Evolutionary conservation across 1,140 invertebrate species (phyloP).

Genomic region (Thaumatotibia leucotreta): DNA sequence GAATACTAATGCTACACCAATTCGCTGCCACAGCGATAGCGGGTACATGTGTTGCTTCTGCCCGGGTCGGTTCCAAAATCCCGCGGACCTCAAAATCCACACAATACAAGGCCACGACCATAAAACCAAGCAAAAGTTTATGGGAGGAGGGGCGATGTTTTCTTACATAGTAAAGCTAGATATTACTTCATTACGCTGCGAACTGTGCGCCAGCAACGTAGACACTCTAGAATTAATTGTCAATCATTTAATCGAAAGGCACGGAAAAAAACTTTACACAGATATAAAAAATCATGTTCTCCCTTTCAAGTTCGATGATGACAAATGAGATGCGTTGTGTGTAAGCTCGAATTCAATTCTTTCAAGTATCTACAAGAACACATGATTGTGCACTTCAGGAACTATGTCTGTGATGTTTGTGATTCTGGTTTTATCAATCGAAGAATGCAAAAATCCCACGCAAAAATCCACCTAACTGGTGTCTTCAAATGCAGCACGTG

Average conservation of each 20-base stretch:
- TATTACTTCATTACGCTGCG: slow-evolving; percentile 31
- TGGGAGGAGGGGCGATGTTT: background rate
- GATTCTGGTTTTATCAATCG: slow-evolving; percentile 26
- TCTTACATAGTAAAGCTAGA: slow-evolving; percentile 32
- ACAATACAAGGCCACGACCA: background rate
- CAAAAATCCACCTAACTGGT: slow-evolving; percentile 21
- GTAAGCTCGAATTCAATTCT: slow-evolving; percentile 22
- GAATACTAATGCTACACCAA: slow-evolving; percentile 7
- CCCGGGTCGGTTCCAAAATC: background rate
- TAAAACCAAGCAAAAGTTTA: background rate
- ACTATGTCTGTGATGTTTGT: slow-evolving; percentile 31
- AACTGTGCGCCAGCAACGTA: background rate
- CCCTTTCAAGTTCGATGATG: background rate
- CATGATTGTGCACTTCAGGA: slow-evolving; percentile 32
- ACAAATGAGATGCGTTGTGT: slow-evolving; percentile 23
- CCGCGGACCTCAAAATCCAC: slow-evolving; percentile 2
- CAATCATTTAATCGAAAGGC: background rate
- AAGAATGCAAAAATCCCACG: slow-evolving; percentile 19
- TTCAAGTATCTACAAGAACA: slow-evolving; percentile 35
- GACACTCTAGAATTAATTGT: background rate
- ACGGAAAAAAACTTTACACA: background rate
- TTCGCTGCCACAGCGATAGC: background rate
- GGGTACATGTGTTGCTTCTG: slow-evolving; percentile 7
- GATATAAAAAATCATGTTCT: background rate
- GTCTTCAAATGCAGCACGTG: slow-evolving; percentile 27